These are phyloP conservation scores for Heliconius himera DNA, from an alignment of 1,140 invertebrate species.

Conservation along the genomic window DNA sequence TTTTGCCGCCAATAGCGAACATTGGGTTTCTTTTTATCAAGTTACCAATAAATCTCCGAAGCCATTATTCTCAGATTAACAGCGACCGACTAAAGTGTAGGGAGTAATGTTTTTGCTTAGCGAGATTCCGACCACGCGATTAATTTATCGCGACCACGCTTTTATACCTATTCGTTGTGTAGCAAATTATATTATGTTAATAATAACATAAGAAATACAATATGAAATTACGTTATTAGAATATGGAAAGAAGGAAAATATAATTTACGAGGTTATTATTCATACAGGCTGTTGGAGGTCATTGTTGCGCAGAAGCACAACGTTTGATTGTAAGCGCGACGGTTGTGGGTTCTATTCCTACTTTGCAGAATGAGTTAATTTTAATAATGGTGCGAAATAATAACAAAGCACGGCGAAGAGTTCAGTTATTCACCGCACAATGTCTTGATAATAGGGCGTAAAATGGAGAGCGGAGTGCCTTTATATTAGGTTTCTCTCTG, in stretches of 20 bases:
- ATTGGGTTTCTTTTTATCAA: conserved; percentile 49
- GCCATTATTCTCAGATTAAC: conserved; percentile 69
- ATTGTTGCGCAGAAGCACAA: no score
- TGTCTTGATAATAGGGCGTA: no score
- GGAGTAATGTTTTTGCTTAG: conserved; percentile 68
- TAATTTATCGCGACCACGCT: conserved; percentile 51
- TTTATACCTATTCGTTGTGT: conserved; percentile 28
- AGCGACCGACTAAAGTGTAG: conserved; percentile 53
- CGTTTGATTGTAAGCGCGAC: no score
- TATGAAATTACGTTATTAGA: neutral
- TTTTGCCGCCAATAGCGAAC: conserved; percentile 56
- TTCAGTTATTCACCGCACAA: no score
- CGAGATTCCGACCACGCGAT: conserved; percentile 46
- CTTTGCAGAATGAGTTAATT: no score
- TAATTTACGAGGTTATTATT: neutral
- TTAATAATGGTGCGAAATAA: no score
- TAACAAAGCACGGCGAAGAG: no score
- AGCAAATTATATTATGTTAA: conserved; percentile 1
- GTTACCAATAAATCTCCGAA: conserved; percentile 59
- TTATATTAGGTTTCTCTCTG: no score
- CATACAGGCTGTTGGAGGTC: no score
- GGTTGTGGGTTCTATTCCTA: no score
- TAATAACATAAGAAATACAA: neutral
- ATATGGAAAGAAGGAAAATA: neutral
- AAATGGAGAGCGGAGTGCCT: no score